These are phyloP conservation scores for Falco rusticolus DNA, from an alignment of 2,797 vertebrate species.

Conservation along the genomic window DNA sequence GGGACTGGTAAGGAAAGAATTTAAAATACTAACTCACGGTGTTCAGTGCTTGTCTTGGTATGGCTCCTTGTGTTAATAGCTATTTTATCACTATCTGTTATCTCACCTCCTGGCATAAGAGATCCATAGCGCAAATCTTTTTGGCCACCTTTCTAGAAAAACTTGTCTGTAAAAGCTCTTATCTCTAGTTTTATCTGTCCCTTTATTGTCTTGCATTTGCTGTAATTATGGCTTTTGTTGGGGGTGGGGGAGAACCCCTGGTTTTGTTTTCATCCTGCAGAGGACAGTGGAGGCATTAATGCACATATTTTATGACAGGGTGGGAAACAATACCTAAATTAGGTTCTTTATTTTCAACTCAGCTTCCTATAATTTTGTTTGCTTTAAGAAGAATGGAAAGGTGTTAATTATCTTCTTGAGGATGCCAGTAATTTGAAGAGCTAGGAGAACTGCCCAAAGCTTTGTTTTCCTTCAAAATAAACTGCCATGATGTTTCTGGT, in stretches of 20 bases:
- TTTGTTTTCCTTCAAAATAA: slow-evolving; percentile 27
- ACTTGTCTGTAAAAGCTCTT: not conserved
- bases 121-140: not conserved
- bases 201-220: slow-evolving; percentile 3
- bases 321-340: not conserved
- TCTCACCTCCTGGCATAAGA: not conserved
- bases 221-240: not conserved
- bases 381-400: not conserved
- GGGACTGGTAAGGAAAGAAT: slow-evolving; percentile 89
- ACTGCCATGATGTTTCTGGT: not conserved
- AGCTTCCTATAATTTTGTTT: not conserved
- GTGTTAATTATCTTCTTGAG: not conserved
- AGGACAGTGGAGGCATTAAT: not conserved
- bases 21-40: not conserved
- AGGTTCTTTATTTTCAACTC: not conserved
- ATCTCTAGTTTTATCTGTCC: not conserved
- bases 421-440: not conserved
- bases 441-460: not conserved
- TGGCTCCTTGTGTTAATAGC: not conserved
- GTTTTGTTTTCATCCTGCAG: slow-evolving; percentile 3
- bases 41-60: not conserved
- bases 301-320: not conserved
- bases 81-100: not conserved
- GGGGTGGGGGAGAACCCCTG: not conserved
- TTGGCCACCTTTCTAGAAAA: slow-evolving; percentile 21